Evolutionary conservation across 2,888 invertebrate species (phyloP).

Genomic region (Apamea epomidion): DNA sequence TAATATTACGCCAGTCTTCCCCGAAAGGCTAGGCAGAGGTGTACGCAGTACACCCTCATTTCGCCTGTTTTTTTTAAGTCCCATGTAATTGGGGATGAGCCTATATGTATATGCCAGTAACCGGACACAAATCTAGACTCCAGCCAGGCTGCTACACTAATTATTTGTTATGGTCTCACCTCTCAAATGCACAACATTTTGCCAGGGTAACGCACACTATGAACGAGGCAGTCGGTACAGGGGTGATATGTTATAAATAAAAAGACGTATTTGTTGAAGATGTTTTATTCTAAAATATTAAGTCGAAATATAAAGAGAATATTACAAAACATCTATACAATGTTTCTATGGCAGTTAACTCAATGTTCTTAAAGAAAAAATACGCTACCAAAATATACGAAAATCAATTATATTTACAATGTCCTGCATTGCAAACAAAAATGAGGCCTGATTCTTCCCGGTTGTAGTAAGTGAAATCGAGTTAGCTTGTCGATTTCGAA

Average conservation of each 20-base stretch:
- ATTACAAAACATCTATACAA: slow-evolving; percentile 74
- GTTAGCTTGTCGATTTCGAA: slow-evolving; percentile 17
- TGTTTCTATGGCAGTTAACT: slow-evolving; percentile 61
- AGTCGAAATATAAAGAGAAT: slow-evolving; percentile 67
- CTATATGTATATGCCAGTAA: neutral
- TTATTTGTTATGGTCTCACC: no score
- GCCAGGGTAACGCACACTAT: neutral
- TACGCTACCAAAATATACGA: slow-evolving; percentile 43
- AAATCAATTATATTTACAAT: slow-evolving; percentile 56
- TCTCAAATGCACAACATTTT: no score
- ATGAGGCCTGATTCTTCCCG: slow-evolving; percentile 8
- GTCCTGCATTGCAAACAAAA: slow-evolving; percentile 40
- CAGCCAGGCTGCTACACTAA: no score
- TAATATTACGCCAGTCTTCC: no score
- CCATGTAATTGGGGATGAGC: neutral
- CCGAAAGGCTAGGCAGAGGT: no score
- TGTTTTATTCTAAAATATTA: slow-evolving; percentile 71
- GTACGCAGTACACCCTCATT: no score
- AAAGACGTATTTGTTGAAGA: slow-evolving; percentile 38
- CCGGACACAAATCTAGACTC: neutral
- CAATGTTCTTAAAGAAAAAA: slow-evolving; percentile 42
- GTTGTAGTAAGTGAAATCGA: slow-evolving; percentile 28
- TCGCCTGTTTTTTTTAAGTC: no score
- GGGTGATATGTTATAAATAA: neutral
- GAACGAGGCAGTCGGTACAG: neutral